Conservation (phyloP, 2,888 invertebrate genomes). For the Alcis repandata region DNA sequence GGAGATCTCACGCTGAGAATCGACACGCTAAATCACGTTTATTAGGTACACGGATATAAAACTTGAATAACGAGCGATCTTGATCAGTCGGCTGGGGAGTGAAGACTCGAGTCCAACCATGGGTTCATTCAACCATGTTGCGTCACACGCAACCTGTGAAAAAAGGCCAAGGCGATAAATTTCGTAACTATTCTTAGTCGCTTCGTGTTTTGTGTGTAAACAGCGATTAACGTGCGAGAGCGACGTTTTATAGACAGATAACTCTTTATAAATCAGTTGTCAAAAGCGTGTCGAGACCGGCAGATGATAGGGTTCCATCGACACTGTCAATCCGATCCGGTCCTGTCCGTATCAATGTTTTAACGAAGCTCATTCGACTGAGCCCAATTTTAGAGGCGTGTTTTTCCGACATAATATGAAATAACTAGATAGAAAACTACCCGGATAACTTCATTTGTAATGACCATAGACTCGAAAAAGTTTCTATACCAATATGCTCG, state of each 20-base stretch:
- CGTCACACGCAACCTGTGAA: conserved; percentile 45
- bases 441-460: no score
- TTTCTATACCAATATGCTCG: no score
- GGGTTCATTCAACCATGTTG: conserved; percentile 52
- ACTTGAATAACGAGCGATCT: conserved; percentile 44
- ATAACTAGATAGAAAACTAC: no score
- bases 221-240: conserved; percentile 39
- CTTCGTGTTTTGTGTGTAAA: conserved; percentile 40
- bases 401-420: no score
- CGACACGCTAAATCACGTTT: conserved; percentile 41
- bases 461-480: no score
- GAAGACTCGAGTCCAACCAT: conserved; percentile 35
- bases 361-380: no score
- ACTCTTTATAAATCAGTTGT: not conserved
- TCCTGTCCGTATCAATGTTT: no score
- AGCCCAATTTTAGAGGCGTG: no score
- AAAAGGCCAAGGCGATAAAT: conserved; percentile 42
- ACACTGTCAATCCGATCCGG: no score
- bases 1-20: conserved; percentile 33
- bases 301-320: no score
- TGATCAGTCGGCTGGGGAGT: conserved; percentile 34
- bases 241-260: conserved; percentile 39
- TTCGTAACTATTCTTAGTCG: conserved; percentile 44
- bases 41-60: conserved; percentile 44
- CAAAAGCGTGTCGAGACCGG: no score